Evolutionary conservation across 2,888 invertebrate genomes (phyloP).

Genomic region (Portevinia maculata): DNA sequence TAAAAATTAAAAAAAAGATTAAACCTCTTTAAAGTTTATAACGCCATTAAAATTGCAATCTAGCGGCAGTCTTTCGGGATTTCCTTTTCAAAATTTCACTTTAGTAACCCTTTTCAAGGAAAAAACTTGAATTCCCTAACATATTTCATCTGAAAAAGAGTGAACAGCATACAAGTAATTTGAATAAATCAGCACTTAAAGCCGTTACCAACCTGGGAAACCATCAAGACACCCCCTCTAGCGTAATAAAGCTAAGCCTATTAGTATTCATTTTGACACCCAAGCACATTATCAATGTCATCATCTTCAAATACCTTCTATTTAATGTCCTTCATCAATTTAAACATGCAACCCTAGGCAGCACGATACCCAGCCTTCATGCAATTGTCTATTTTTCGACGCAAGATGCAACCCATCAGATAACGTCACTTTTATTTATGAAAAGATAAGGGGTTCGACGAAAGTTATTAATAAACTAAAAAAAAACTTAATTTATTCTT

Average conservation of each 20-base stretch:
- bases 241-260: slow-evolving; percentile 29
- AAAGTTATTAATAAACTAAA: slow-evolving; percentile 54
- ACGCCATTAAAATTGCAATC: too few species aligned
- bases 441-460: slow-evolving; percentile 59
- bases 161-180: too few species aligned
- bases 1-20: too few species aligned
- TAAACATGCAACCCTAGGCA: slow-evolving; percentile 1
- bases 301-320: slow-evolving; percentile 39
- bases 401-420: slow-evolving; percentile 50
- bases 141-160: too few species aligned
- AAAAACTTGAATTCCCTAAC: too few species aligned
- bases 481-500: slow-evolving; percentile 10
- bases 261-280: slow-evolving; percentile 67
- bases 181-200: too few species aligned
- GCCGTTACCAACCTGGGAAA: not conserved
- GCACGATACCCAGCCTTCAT: not conserved
- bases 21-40: too few species aligned
- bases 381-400: slow-evolving; percentile 1
- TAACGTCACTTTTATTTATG: slow-evolving; percentile 70
- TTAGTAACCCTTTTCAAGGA: too few species aligned
- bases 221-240: slow-evolving; percentile 31
- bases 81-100: too few species aligned
- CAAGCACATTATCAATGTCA: slow-evolving; percentile 45
- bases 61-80: too few species aligned
- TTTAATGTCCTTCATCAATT: slow-evolving; percentile 37